Evolutionary conservation across 2,888 invertebrate genomes (phyloP), one percentile per base, ranked within the genome.

Genomic region (Agrotis puta): DNA sequence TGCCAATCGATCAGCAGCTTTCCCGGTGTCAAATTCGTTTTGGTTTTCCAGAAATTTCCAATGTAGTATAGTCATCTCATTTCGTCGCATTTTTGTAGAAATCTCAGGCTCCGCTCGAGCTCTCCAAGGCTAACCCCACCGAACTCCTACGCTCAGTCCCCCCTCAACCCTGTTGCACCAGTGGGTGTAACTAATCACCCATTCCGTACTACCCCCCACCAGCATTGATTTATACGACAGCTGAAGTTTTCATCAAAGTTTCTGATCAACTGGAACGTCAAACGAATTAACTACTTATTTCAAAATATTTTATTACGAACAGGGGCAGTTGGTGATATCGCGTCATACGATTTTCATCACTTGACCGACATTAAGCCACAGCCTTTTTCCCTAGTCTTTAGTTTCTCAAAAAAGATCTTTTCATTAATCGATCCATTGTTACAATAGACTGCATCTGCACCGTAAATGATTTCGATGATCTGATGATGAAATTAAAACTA

Each of bases 91-190:
- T 74, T 74, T 54, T 24, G 5, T 20, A 74, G 43, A 50, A 33
- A 2, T 73, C 16, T 22, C 47, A 20, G 16, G 22, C 14, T 24
- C n/a, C 14, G 24, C 18, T 2, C n/a, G 14, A n/a, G 27, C 27
- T 45, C 24, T 69, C 20, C 16, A 22, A 51, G 20, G 72, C 20
- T 13, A 7, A 27, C 18, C 11, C 20, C 39, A 16, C 24, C 22
- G 13, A n/a, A 24, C 20, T 24, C 9, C 14, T 24, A 39, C 24
- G 13, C 59, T n/a, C 43, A 11, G 39, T 20, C 50, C 33, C 24
- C 18, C 39, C 56, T 18, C 39, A 39, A 48, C 56, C 65, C 72
- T 65, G 72, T 66, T 72, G 72, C 76, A 65, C 43, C 22, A 24
- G 48, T 13, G 57, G 20, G 22, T 13, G 50, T 66, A 9, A 27